These are phyloP conservation scores for Drosophila grimshawi DNA, from an alignment of 1,140 invertebrate genomes.

Conservation along the genomic window DNA sequence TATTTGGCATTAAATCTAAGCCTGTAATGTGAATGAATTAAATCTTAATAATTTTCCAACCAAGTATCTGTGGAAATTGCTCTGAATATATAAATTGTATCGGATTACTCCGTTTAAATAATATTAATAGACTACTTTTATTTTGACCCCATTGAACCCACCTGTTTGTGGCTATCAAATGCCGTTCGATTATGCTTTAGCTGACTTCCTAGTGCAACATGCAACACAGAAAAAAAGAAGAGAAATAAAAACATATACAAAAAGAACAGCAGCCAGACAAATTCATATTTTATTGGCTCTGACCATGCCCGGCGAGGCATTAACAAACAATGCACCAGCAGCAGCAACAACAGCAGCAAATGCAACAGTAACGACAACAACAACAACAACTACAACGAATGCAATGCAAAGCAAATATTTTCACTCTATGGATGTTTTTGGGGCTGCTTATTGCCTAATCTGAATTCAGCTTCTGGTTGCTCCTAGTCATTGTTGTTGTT, in stretches of 20 bases:
- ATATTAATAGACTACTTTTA: conserved; percentile 26
- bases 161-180: conserved; percentile 65
- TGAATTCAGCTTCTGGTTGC: conserved; percentile 57
- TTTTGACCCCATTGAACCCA: conserved; percentile 68
- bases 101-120: conserved; percentile 1
- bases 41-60: too few relatives aligned
- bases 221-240: conserved; percentile 1
- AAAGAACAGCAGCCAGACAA: conserved; percentile 57
- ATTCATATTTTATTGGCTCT: conserved; percentile 80
- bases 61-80: not conserved
- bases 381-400: conserved; percentile 46
- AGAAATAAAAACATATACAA: conserved; percentile 1
- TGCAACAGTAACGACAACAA: not conserved
- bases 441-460: conserved; percentile 61
- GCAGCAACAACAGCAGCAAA: conserved; percentile 10
- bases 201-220: conserved; percentile 54
- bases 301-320: conserved; percentile 65
- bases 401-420: conserved; percentile 75
- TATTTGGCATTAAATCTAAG: too few relatives aligned
- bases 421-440: conserved; percentile 58
- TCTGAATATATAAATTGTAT: not conserved
- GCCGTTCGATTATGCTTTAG: conserved; percentile 58
- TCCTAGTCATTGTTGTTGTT: conserved; percentile 64
- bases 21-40: too few relatives aligned
- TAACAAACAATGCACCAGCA: conserved; percentile 72